Base-by-base conservation (phyloP, 2,888 invertebrate species). In the Apodemia mormo region DNA sequence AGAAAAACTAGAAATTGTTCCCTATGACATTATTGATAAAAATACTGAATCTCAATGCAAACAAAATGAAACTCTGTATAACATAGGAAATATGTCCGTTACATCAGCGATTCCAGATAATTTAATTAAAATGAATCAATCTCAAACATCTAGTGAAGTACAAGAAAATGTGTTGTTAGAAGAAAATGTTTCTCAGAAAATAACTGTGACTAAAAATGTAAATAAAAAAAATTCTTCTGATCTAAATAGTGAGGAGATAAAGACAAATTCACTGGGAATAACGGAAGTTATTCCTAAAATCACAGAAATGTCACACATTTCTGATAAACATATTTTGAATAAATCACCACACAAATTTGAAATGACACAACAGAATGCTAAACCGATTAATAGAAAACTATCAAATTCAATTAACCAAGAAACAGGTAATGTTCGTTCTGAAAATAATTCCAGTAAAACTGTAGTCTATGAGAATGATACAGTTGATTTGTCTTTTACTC, bases 271-370 rank as follows among this genome's bases (percentile, higher is more conserved):
- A 45, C 45, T 2, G 7, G 12, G 12, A 10, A 45, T 81, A 68
- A 85, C 81, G 5, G 77, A 81, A 74, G 76, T 74, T 4, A 43
- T 83, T 2, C 78, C 80, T 12, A 56, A 76, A 0, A 74, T 76
- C 54, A 74, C 78, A 64, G 71, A 67, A 9, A 56, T 71, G 29
- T 64, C 58, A 30, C 67, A 70, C 49, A 73, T 65, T 37, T 37
- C 58, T 56, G 70, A 76, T 52, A 74, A 70, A 73, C 75, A 65
- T 73, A 75, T 69, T 79, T 65, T 58, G 14, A 61, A 30, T 61
- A 61, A 12, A 61, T 30, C 30, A 30, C 9, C 30, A 33, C 30
- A 33, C 10, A 33, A 33, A 61, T 49, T 49, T 14, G 14, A 49
- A 49, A 49, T 14, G 2, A n/a, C 49, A 49, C 49, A 49, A 49